Percentiles rank a stretch among this genome's conserved stretches.
Evolutionary conservation across 1,140 invertebrate species (phyloP).

Genomic region (Contarinia nasturtii): DNA sequence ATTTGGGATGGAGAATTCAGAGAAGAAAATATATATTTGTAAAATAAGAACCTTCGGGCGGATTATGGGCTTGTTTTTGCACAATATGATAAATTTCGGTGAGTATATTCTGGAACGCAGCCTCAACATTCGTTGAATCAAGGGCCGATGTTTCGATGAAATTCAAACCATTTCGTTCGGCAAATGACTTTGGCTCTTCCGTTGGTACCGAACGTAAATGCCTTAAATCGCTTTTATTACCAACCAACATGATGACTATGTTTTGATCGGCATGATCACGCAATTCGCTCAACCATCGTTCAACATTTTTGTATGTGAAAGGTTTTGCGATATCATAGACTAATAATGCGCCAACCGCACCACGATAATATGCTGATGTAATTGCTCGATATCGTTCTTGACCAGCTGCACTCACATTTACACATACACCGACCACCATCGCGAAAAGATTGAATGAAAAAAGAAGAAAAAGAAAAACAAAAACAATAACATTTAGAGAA

Average conservation of each 20-base stretch:
- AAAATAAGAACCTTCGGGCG: too few relatives aligned
- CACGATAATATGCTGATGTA: constrained; percentile 93
- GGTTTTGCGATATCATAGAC: constrained; percentile 99
- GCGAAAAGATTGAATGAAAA: too few relatives aligned
- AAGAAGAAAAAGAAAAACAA: too few relatives aligned
- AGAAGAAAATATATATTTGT: too few relatives aligned
- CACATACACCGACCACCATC: too few relatives aligned
- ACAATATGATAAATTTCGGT: constrained; percentile 98
- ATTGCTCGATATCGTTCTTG: constrained; percentile 98
- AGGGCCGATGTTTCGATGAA: constrained; percentile 99
- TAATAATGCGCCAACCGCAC: constrained; percentile 85
- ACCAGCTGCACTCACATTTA: too few relatives aligned
- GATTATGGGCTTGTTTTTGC: constrained; percentile 90
- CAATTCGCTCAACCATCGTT: constrained; percentile 90
- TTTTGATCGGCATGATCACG: constrained; percentile 92
- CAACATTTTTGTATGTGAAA: constrained; percentile 98
- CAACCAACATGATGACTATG: constrained; percentile 93
- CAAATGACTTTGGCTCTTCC: constrained; percentile 95
- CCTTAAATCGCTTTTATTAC: constrained; percentile 97
- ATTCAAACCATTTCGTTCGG: constrained; percentile 89
- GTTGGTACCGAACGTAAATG: constrained; percentile 96
- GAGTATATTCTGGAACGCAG: constrained; percentile 99
- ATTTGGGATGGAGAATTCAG: too few relatives aligned
- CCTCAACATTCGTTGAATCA: constrained; percentile 99
- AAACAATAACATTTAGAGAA: not conserved